Evolutionary conservation across 2,888 invertebrate species (phyloP).

Genomic region (Drosophila antonietae): DNA sequence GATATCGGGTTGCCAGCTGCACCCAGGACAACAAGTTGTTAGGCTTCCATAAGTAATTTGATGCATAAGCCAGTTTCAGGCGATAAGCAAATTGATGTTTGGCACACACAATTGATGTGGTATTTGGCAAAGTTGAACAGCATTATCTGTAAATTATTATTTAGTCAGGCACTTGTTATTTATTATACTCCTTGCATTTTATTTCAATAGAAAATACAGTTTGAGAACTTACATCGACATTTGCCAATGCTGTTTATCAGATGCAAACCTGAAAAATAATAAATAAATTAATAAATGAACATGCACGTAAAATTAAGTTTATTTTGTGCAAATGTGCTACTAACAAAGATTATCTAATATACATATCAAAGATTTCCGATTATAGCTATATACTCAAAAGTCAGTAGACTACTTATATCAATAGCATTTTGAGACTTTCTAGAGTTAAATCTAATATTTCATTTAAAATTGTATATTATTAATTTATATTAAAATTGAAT

Average conservation of each 20-base stretch:
- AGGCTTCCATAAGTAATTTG: conserved; percentile 31
- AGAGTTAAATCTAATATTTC: too few relatives aligned
- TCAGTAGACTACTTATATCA: too few relatives aligned
- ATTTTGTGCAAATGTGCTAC: background rate
- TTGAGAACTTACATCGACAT: background rate
- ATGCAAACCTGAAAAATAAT: background rate
- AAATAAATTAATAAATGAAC: background rate
- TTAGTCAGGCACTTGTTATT: conserved; percentile 1
- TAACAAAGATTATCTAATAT: background rate
- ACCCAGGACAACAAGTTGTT: conserved; percentile 36
- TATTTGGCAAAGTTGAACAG: conserved; percentile 19
- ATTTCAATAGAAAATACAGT: background rate
- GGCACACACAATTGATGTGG: conserved; percentile 20
- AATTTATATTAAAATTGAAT: too few relatives aligned
- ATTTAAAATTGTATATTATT: too few relatives aligned
- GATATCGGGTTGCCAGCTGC: conserved; percentile 41
- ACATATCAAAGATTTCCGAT: background rate
- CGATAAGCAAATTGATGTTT: conserved; percentile 21
- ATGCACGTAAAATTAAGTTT: background rate
- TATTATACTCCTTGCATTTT: background rate
- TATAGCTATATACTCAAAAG: background rate
- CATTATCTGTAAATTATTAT: conserved; percentile 10
- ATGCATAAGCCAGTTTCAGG: conserved; percentile 25
- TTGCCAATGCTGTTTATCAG: background rate
- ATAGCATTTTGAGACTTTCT: too few relatives aligned